phyloP scores from a whole-genome alignment of 2,888 invertebrate species.

The Cremastobaeus sp. region DNA sequence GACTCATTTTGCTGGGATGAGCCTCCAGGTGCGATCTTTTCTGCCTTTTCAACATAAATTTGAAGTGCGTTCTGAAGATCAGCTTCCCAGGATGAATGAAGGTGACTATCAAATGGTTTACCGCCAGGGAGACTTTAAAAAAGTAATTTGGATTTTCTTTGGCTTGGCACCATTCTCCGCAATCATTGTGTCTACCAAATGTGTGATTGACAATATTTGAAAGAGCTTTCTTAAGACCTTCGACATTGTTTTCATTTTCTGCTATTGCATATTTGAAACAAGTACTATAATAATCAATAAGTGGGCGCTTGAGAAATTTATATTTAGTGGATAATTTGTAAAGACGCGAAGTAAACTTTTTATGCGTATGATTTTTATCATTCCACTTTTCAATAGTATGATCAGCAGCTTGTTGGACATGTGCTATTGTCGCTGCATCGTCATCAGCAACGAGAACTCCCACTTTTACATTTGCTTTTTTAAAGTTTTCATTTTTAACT shows the following conservation, averaged over 20 bases:
- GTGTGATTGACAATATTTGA: constrained; percentile 16
- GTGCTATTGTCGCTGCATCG: constrained; percentile 30
- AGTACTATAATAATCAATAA: constrained; percentile 22
- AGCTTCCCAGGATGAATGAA: constrained; percentile 12
- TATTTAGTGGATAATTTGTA: constrained; percentile 23
- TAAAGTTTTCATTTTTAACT: constrained; percentile 28
- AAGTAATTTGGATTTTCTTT: background rate
- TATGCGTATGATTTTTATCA: constrained; percentile 37
- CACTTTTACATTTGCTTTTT: constrained; percentile 36
- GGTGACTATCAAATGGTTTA: constrained; percentile 24
- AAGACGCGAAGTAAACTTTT: constrained; percentile 38
- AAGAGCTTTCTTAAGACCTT: background rate
- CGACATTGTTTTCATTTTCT: constrained; percentile 11
- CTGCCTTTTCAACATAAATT: constrained; percentile 30
- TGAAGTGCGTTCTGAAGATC: constrained; percentile 9
- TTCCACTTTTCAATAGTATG: constrained; percentile 41
- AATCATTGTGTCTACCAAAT: constrained; percentile 7
- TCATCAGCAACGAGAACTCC: constrained; percentile 38
- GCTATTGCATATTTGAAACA: constrained; percentile 13
- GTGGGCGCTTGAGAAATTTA: constrained; percentile 14
- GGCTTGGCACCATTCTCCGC: constrained; percentile 20
- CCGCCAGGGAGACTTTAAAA: constrained; percentile 28
- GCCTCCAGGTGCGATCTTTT: constrained; percentile 44
- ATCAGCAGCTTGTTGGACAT: constrained; percentile 17
- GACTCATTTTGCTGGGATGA: constrained; percentile 54